A percentile compares a stretch with the other conserved stretches of the same genome.
Evolutionary conservation across 2,113 vertebrate genomes (phyloP).

Genomic region (Mola mola): DNA sequence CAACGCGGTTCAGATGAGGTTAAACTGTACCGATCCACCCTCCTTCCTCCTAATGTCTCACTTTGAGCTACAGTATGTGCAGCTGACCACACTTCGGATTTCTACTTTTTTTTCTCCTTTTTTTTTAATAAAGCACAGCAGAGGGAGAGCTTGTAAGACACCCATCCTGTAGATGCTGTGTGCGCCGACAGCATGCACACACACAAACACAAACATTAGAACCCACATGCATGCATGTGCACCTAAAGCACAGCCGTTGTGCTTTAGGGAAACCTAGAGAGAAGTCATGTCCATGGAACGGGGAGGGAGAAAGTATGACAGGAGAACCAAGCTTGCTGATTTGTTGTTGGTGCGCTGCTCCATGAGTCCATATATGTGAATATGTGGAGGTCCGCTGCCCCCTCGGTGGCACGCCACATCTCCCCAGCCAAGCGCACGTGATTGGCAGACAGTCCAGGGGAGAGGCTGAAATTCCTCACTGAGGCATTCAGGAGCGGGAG

Average conservation of each 20-base stretch:
- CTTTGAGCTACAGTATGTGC: neutral
- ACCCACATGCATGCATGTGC: conserved; percentile 67
- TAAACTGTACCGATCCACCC: neutral
- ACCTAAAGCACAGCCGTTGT: conserved; percentile 67
- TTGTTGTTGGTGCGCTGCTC: conserved; percentile 23
- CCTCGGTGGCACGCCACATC: conserved; percentile 27
- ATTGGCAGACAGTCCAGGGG: conserved; percentile 19
- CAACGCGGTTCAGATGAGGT: conserved; percentile 32
- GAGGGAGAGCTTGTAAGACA: too few relatives aligned
- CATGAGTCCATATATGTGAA: conserved; percentile 16
- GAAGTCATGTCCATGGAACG: conserved; percentile 30
- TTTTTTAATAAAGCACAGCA: too few relatives aligned
- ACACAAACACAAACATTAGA: conserved; percentile 47
- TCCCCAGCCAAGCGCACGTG: conserved; percentile 18
- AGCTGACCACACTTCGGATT: conserved; percentile 10
- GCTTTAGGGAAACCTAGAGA: conserved; percentile 49
- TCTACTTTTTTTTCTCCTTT: conserved; percentile 28
- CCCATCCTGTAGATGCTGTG: neutral
- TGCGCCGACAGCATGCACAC: conserved; percentile 10
- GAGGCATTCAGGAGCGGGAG: conserved; percentile 34
- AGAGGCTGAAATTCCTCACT: conserved; percentile 23
- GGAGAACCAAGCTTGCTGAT: conserved; percentile 25
- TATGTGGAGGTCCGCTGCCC: conserved; percentile 27
- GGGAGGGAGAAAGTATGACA: conserved; percentile 25
- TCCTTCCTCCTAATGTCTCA: neutral